Conservation (phyloP, 1,140 invertebrate genomes). For the Megathymus violae region DNA sequence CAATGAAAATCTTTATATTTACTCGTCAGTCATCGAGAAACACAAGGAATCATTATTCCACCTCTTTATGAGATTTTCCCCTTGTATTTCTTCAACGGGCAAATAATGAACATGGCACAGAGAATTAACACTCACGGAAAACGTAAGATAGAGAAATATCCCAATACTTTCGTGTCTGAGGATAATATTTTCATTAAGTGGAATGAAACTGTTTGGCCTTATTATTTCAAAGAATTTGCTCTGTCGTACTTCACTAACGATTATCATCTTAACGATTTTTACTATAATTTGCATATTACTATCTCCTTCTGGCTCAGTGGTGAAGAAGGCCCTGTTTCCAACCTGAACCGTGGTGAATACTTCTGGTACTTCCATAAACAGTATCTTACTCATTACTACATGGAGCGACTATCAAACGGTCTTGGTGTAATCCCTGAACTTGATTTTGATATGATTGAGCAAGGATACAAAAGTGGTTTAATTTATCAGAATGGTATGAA, state of each 20-base stretch:
- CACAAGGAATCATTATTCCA: slow-evolving; percentile 84
- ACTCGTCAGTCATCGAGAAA: slow-evolving; percentile 85
- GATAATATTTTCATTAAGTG: slow-evolving; percentile 77
- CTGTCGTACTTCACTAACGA: slow-evolving; percentile 91
- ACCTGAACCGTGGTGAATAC: slow-evolving; percentile 86
- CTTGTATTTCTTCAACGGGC: slow-evolving; percentile 85
- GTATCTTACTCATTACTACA: slow-evolving; percentile 86
- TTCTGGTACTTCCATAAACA: slow-evolving; percentile 86
- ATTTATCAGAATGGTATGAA: slow-evolving; percentile 86
- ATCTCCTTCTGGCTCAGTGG: slow-evolving; percentile 86
- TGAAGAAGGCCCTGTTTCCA: slow-evolving; percentile 75
- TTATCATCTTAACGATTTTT: slow-evolving; percentile 87
- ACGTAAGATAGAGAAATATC: slow-evolving; percentile 56
- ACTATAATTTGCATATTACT: slow-evolving; percentile 86
- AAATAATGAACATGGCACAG: slow-evolving; percentile 84
- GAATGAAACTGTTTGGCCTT: slow-evolving; percentile 84
- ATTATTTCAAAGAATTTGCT: slow-evolving; percentile 79
- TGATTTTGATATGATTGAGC: slow-evolving; percentile 83
- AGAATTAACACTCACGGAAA: slow-evolving; percentile 77
- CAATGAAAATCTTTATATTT: slow-evolving; percentile 86
- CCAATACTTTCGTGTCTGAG: slow-evolving; percentile 59
- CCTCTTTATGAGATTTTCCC: slow-evolving; percentile 87
- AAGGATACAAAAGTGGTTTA: slow-evolving; percentile 87
- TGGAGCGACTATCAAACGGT: slow-evolving; percentile 87
- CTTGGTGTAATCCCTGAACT: slow-evolving; percentile 85